Evolutionary conservation across 2,888 invertebrate species (phyloP).

Genomic region (Athripsodes cinereus): DNA sequence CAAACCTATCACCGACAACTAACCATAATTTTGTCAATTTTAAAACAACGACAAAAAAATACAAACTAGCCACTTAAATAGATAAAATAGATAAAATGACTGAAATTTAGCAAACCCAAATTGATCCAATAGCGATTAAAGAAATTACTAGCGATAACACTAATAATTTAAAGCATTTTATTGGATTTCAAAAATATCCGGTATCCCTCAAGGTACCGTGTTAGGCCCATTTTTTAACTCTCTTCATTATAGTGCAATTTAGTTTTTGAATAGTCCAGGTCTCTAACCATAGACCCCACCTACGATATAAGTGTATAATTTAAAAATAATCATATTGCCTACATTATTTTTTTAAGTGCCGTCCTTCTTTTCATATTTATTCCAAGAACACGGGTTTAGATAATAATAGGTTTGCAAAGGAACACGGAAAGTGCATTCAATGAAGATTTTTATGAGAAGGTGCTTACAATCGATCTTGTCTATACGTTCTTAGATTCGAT

Average conservation of each 20-base stretch:
- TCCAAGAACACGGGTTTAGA: not conserved
- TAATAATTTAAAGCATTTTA: not conserved
- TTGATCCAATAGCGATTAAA: not conserved
- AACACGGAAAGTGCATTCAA: not conserved
- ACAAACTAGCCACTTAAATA: not conserved
- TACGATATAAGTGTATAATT: not conserved
- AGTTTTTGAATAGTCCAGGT: not conserved
- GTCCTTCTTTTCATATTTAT: not conserved
- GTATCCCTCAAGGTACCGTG: not conserved
- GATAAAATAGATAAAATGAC: not conserved
- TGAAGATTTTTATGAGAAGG: not conserved
- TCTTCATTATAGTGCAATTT: not conserved
- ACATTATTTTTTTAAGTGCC: not conserved
- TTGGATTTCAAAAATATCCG: not conserved
- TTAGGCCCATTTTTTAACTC: not conserved
- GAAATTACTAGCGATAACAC: not conserved
- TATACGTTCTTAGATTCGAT: too few species aligned
- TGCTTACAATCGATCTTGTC: too few species aligned
- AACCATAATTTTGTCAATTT: not conserved
- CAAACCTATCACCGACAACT: not conserved
- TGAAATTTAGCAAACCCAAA: not conserved
- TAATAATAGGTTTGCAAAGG: constrained; percentile 1
- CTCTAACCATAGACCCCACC: not conserved
- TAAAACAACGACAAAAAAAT: not conserved
- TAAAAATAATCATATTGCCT: not conserved